Evolutionary conservation across 2,888 invertebrate genomes (phyloP), one percentile per base, ranked within the genome.

Genomic region (Sepiola atlantica): DNA sequence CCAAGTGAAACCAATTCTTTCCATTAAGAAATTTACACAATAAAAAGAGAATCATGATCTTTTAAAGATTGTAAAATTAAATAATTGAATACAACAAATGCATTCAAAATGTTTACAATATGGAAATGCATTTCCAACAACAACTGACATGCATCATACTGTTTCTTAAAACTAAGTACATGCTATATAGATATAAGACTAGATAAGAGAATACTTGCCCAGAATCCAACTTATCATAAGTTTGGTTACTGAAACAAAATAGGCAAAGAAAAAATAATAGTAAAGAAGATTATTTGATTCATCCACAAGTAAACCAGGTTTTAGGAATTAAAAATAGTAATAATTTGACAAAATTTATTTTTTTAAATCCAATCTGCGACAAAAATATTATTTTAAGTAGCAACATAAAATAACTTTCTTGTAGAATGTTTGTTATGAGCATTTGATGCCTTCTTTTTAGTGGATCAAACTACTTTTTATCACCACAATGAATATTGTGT

Each of bases 151-250:
- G 77, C 77, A 32, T 77, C n/a, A 77, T 77, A 32, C n/a, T n/a
- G 10, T 77, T 77, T 77, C 77, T 77, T 10, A 32, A 77, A 77
- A n/a, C 16, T n/a, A n/a, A 12, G 55, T 92, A 32, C 92, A 92
- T 92, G 92, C 92, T 55, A 92, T n/a, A 92, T 77, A n/a, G n/a
- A 77, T 77, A 77, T 8, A 77, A 45, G 45, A 92, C 92, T 55
- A 92, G 45, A 35, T 54, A 92, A 92, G 10, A n/a, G 54, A 92
- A 55, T 92, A 92, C 92, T 92, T 92, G 92, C 92, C 92, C 92
- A 55, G 92, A 92, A 92, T 92, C 55, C 54, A 92, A 92, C 55
- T 55, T 92, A n/a, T 92, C 92, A 92, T 55, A 92, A 55, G 54
- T 55, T 92, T 92, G 92, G 28, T 45, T 92, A 92, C 92, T 92